Evolutionary conservation across 2,888 invertebrate genomes (phyloP).

Genomic region (Oegoconia quadripuncta): DNA sequence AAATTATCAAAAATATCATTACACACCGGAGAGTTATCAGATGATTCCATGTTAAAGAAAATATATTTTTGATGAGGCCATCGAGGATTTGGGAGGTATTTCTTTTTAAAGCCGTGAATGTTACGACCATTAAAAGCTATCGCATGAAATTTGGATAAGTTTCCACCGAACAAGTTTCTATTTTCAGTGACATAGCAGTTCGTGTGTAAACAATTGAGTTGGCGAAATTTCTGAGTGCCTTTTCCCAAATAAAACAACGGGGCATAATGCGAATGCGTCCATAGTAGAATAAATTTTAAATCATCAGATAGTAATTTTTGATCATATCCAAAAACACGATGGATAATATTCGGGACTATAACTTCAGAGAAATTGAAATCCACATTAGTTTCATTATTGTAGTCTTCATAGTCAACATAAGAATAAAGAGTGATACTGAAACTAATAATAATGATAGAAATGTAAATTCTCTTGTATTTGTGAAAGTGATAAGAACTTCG

Average conservation of each 20-base stretch:
- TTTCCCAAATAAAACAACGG: conserved; percentile 48
- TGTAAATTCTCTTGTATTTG: too few species aligned
- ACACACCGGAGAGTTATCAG: conserved; percentile 58
- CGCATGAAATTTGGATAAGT: conserved; percentile 51
- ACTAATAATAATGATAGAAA: too few species aligned
- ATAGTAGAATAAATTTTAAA: conserved; percentile 55
- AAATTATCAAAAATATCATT: conserved; percentile 44
- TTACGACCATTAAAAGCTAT: conserved; percentile 60
- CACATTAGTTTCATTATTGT: too few species aligned
- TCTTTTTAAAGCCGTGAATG: conserved; percentile 19
- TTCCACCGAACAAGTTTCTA: conserved; percentile 38
- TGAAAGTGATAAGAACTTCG: too few species aligned
- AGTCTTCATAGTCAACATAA: too few species aligned
- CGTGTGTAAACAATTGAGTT: conserved; percentile 49
- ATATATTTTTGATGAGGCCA: conserved; percentile 57
- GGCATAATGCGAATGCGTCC: conserved; percentile 45
- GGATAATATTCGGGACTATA: too few species aligned
- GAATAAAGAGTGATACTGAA: too few species aligned
- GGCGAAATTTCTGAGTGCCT: conserved; percentile 53
- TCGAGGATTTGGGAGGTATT: conserved; percentile 37
- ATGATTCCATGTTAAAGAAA: conserved; percentile 61
- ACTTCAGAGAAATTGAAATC: too few species aligned
- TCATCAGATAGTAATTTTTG: conserved; percentile 34
- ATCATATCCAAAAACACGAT: too few species aligned
- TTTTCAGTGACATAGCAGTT: conserved; percentile 57